Base-by-base conservation (phyloP, 1,140 invertebrate species). In the Cotesia chilonis region DNA sequence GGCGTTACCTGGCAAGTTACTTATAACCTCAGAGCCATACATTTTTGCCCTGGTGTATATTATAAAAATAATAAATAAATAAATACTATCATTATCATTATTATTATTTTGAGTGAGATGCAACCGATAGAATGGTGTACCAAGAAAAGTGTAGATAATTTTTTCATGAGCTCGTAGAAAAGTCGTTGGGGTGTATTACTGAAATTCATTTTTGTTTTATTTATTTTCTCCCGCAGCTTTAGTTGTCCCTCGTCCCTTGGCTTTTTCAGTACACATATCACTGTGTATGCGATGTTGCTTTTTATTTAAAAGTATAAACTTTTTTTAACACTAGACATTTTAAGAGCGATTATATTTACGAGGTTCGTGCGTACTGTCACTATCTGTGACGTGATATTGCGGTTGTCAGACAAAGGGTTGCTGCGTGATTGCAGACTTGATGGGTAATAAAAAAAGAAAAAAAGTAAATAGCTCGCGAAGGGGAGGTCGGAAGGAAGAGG, bases 291-390 rank as follows among this genome's bases (percentile, higher is more conserved):
- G 3, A 28, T 28, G 28, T 28, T 28, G 28, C 2, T 28, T 28
- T 28, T 28, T 28, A 28, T 80, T 80, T 80, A 76, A 77, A 78
- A 10, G 41, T 47, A 10, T 47, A 47, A 9, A 47, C 10, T 47
- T 47, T 47, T 41, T 47, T 47, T 47, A 47, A 2, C 41, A 6
- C 28, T 28, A 28, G 1, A 28, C 73, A 69, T 77, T 79, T 77
- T 75, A 78, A 70, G 70, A 71, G 73, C 36, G 52, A 68, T 75
- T 79, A 77, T 80, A 80, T 80, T 80, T 80, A 80, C 76, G 79
- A 78, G 78, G 77, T 78, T 72, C 74, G 77, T 78, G 73, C 74
- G 75, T 66, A 28, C 72, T 55, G 75, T 72, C 77, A 77, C 75
- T 77, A 38, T 77, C 51, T 68, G 17, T 68, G 51, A 41, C 51